phyloP scores from a whole-genome alignment of 2,113 vertebrate species.

The Charadrius vociferus region DNA sequence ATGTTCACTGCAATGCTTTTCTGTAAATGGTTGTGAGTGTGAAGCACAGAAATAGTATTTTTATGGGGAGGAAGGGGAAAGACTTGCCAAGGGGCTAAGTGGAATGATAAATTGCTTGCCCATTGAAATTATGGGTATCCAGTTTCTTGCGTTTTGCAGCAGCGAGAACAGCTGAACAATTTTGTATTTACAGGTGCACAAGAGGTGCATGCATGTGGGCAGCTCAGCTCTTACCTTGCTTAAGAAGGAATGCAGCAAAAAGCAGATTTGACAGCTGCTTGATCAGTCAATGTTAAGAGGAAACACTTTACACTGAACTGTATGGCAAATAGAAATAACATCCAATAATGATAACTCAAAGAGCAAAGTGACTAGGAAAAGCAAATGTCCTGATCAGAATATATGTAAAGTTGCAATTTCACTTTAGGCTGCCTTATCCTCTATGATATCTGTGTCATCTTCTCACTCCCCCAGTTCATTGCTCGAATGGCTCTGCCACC shows the following conservation, averaged over 20 bases:
- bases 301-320: background rate
- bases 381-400: background rate
- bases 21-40: background rate
- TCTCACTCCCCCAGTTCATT: background rate
- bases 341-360: background rate
- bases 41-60: background rate
- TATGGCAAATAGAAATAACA: background rate
- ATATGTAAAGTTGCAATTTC: background rate
- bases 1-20: background rate
- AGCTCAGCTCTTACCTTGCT: background rate
- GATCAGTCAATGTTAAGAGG: background rate
- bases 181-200: background rate
- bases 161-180: background rate
- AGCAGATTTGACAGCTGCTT: background rate
- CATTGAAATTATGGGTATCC: background rate
- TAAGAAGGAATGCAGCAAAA: background rate
- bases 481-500: slow-evolving; percentile 74
- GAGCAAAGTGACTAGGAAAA: background rate
- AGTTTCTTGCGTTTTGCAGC: background rate
- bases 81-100: background rate
- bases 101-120: slow-evolving; percentile 27
- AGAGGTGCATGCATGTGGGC: background rate
- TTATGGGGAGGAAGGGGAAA: background rate
- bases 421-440: background rate
- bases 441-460: background rate